Evolutionary conservation across 2,888 invertebrate species (phyloP), one percentile per base, ranked within the genome.

Genomic region (Tigriopus californicus): DNA sequence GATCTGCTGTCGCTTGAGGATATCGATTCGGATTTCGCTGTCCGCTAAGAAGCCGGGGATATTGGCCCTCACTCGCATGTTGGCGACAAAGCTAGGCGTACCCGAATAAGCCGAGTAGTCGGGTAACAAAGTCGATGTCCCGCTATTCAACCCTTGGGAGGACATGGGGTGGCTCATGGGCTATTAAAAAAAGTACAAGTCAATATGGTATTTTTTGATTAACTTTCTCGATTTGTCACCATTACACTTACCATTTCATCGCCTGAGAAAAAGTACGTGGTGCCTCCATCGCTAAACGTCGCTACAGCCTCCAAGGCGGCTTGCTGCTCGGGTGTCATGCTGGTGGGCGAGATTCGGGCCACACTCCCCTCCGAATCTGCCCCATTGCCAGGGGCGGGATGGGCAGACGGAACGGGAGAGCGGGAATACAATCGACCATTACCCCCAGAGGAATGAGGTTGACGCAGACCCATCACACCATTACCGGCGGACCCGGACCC

Each of bases 231-330:
- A n/a, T n/a, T n/a, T n/a, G n/a, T 33, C 33, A 5, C 3, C 33
- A 5, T 57, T 4, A 25, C 12, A 6, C 25, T 42, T 46, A 56
- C 56, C 56, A 56, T 67, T 51, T 71, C 69, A 40, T 72, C 71
- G 48, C 69, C 68, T 13, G 70, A 67, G 63, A 89, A 94, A 73
- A 91, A 94, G 71, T 92, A 94, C 54, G 92, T 92, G 15, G 92
- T 92, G 25, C 92, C 92, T 60, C 90, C 90, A 15, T 59, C 59
- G 42, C 40, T 52, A 25, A 33, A 57, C 12, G 20, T 33, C n/a
- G 59, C 18, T 15, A 59, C 22, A 11, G 52, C 52, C 52, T 52
- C 52, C 33, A 33, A 33, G 3, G 33, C 33, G 33, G 33, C 33
- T 33, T 20, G 49, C 49, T 49, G 49, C 20, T 20, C 13, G 49